Percentiles rank a stretch among this genome's conserved stretches.
These are phyloP conservation scores for Cheilosia vernalis DNA, from an alignment of 2,888 invertebrate species.

Conservation along the genomic window DNA sequence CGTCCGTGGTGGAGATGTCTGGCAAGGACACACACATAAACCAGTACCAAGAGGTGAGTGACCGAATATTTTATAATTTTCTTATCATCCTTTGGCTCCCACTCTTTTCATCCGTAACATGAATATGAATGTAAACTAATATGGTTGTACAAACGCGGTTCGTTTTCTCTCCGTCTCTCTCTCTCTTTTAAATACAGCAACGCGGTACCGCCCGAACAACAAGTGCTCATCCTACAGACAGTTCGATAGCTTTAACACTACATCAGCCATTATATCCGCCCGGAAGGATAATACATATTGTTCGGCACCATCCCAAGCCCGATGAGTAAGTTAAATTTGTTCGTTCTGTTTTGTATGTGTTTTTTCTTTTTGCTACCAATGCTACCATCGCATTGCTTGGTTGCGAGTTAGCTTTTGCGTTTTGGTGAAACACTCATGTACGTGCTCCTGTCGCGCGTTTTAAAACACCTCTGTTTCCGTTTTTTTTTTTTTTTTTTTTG, in stretches of 20 bases:
- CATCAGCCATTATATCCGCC: constrained; percentile 94
- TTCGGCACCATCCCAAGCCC: constrained; percentile 91
- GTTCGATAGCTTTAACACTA: constrained; percentile 90
- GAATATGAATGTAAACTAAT: constrained; percentile 34
- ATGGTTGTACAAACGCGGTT: constrained; percentile 1
- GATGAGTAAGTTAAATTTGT: constrained; percentile 87
- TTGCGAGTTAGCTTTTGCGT: constrained; percentile 48
- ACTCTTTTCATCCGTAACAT: neutral
- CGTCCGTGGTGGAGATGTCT: constrained; percentile 88
- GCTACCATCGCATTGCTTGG: constrained; percentile 9
- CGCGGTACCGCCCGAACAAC: constrained; percentile 87
- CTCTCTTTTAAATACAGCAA: constrained; percentile 84
- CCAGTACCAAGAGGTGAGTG: constrained; percentile 85
- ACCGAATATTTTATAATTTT: constrained; percentile 30
- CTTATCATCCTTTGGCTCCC: constrained; percentile 12
- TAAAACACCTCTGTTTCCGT: constrained; percentile 30
- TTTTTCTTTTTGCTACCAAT: constrained; percentile 14
- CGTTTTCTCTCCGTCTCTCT: constrained; percentile 17
- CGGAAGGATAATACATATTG: constrained; percentile 93
- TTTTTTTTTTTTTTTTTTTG: neutral
- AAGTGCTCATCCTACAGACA: constrained; percentile 87
- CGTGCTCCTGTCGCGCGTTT: constrained; percentile 52
- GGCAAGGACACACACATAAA: constrained; percentile 86
- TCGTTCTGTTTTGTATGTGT: constrained; percentile 17
- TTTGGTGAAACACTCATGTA: constrained; percentile 30